Evolutionary conservation across 64 coral and sea anemone species (phyloP).

Genomic region (Montipora foliosa): DNA sequence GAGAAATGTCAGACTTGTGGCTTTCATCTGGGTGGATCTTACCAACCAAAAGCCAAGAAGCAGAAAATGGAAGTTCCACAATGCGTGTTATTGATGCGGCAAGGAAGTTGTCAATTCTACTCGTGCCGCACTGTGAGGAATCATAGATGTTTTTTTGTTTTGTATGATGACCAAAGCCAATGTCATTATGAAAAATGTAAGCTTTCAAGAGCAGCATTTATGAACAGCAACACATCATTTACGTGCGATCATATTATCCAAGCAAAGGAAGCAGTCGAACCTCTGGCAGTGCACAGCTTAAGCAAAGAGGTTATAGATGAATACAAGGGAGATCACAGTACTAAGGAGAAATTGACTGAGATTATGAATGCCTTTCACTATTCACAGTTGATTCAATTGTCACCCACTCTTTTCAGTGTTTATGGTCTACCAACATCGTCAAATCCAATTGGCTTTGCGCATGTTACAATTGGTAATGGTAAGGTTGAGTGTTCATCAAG

Average conservation of each 20-base stretch:
- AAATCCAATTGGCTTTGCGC: conserved; percentile 51
- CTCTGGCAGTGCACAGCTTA: not conserved
- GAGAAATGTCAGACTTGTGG: conserved; percentile 20
- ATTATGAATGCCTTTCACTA: not conserved
- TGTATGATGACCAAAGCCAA: not conserved
- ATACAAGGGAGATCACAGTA: not conserved
- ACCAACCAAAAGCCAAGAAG: conserved; percentile 14
- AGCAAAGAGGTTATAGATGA: not conserved
- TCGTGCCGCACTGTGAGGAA: conserved; percentile 6
- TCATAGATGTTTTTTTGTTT: not conserved
- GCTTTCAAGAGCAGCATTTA: conserved; percentile 20
- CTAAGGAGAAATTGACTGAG: not conserved
- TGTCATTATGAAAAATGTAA: conserved; percentile 10
- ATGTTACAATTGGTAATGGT: not conserved
- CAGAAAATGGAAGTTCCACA: not conserved
- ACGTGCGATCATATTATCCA: not conserved
- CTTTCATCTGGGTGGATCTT: not conserved
- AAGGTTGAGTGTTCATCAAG: conserved; percentile 1
- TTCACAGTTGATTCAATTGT: not conserved
- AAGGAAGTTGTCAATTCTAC: not conserved
- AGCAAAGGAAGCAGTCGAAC: not conserved
- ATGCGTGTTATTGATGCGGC: not conserved
- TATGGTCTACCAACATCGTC: conserved; percentile 22
- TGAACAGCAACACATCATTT: not conserved
- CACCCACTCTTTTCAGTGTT: not conserved